Conservation (phyloP, 2,888 invertebrate genomes). For the Scelioninae gen. 2 region DNA sequence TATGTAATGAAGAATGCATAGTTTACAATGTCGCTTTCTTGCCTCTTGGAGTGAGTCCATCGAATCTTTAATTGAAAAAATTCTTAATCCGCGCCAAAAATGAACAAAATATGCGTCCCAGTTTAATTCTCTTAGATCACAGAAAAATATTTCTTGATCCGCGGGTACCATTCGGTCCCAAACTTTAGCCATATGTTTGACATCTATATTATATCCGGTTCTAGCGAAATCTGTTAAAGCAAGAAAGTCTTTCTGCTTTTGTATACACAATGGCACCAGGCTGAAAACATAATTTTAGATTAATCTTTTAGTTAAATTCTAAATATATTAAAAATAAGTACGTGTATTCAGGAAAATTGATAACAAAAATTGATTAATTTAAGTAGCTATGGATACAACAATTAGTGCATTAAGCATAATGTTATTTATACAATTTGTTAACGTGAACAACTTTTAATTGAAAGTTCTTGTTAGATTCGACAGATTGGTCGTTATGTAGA, state of each 20-base stretch:
- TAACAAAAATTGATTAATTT: too few relatives aligned
- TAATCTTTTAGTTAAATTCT: too few relatives aligned
- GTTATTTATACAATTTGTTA: too few relatives aligned
- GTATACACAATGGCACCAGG: neutral
- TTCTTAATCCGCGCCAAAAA: slow-evolving; percentile 61
- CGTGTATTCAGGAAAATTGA: too few relatives aligned
- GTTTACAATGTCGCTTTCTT: slow-evolving; percentile 25
- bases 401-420: too few relatives aligned
- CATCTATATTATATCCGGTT: slow-evolving; percentile 61
- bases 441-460: too few relatives aligned
- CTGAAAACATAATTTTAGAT: slow-evolving; percentile 10
- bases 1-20: slow-evolving; percentile 45
- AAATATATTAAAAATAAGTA: too few relatives aligned
- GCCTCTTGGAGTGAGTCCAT: slow-evolving; percentile 51
- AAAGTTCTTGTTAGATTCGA: too few relatives aligned
- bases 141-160: slow-evolving; percentile 64
- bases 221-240: slow-evolving; percentile 2
- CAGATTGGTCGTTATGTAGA: too few relatives aligned
- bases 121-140: slow-evolving; percentile 64
- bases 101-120: slow-evolving; percentile 61
- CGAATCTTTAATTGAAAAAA: slow-evolving; percentile 62
- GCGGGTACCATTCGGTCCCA: slow-evolving; percentile 62
- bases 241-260: neutral
- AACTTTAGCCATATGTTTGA: slow-evolving; percentile 60
- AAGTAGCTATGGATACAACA: too few relatives aligned